phyloP scores from a whole-genome alignment of 2,113 vertebrate species.

The Dicentrarchus labrax region DNA sequence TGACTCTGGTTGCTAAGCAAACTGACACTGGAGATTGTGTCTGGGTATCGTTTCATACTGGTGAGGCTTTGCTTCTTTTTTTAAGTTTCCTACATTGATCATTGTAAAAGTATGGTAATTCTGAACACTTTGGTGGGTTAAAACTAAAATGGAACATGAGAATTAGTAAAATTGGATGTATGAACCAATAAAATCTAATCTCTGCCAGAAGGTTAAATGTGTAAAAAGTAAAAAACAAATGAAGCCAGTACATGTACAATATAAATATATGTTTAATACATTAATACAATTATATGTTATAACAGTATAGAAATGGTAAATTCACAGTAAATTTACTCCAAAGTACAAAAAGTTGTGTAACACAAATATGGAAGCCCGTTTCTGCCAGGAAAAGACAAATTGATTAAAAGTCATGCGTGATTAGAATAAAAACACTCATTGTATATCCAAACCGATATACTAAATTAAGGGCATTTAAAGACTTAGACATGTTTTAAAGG shows the following conservation, averaged over 20 bases:
- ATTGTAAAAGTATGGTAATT: not conserved
- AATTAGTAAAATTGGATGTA: not conserved
- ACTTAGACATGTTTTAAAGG: no score
- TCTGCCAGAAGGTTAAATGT: not conserved
- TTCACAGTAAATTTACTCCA: not conserved
- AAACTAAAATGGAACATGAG: not conserved
- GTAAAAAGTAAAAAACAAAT: no score
- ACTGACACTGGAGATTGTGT: slow-evolving; percentile 19
- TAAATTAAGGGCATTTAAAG: no score
- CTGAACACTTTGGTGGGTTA: not conserved
- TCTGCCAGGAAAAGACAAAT: not conserved
- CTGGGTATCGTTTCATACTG: slow-evolving; percentile 46
- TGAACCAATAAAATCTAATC: not conserved
- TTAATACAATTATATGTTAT: not conserved
- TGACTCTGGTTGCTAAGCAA: slow-evolving; percentile 61
- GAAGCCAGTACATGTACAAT: not conserved
- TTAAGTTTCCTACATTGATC: not conserved
- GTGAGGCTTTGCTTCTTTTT: slow-evolving; percentile 27
- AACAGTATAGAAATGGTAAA: not conserved
- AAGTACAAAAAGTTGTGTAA: not conserved
- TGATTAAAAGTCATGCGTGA: no score
- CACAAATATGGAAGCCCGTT: not conserved
- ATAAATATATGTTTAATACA: not conserved
- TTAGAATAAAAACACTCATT: no score
- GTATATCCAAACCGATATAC: no score